These are phyloP conservation scores for Zaprionus gabonicus DNA, from an alignment of 1,140 invertebrate species.

Conservation along the genomic window DNA sequence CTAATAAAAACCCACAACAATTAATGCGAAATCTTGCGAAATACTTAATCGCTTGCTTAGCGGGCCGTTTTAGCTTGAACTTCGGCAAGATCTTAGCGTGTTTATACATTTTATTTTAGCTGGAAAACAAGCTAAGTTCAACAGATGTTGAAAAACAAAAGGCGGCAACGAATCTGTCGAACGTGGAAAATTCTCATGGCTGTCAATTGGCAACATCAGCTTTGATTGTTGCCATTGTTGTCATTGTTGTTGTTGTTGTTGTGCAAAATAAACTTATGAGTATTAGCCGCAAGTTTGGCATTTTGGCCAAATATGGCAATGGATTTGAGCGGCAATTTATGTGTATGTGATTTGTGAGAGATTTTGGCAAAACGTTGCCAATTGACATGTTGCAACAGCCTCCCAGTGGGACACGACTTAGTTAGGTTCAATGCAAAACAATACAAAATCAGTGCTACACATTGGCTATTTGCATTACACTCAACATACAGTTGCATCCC, in stretches of 20 bases:
- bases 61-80: constrained; percentile 39
- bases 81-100: constrained; percentile 56
- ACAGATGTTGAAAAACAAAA: constrained; percentile 34
- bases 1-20: not conserved
- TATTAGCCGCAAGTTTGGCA: constrained; percentile 76
- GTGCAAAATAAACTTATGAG: constrained; percentile 60
- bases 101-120: constrained; percentile 62
- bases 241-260: constrained; percentile 22
- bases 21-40: constrained; percentile 60
- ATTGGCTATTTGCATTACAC: too few species aligned
- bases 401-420: not conserved
- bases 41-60: constrained; percentile 46
- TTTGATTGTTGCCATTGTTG: constrained; percentile 13
- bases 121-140: constrained; percentile 8
- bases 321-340: constrained; percentile 76
- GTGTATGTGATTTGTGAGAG: constrained; percentile 78
- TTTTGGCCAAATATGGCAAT: constrained; percentile 76
- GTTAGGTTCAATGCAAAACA: not conserved
- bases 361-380: constrained; percentile 75
- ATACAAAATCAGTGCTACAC: not conserved
- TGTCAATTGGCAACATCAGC: constrained; percentile 60
- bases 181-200: constrained; percentile 74
- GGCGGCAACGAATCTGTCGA: constrained; percentile 62
- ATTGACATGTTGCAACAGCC: constrained; percentile 64
- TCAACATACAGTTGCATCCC: not conserved